Percentiles rank a stretch among this genome's conserved stretches.
Evolutionary conservation across 2,113 vertebrate species (phyloP).

Genomic region (Triplophysa siluroides): DNA sequence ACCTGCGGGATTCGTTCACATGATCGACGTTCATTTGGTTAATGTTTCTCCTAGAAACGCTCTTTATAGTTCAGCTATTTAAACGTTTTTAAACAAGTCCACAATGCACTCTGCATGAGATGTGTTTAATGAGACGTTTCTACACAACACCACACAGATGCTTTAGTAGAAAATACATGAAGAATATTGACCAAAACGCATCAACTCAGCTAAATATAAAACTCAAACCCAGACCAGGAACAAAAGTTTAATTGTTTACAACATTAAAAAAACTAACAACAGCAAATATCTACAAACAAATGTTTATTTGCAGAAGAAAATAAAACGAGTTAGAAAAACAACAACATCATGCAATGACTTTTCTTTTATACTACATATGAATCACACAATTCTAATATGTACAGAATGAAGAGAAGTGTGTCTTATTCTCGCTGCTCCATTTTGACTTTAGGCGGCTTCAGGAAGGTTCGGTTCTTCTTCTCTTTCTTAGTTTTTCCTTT

Average conservation of each 20-base stretch:
- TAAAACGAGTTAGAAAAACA: background rate
- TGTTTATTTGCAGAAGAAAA: constrained; percentile 17
- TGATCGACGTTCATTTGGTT: no score
- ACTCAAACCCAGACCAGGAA: background rate
- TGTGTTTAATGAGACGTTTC: no score
- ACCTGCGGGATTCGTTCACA: background rate
- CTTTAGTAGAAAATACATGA: no score
- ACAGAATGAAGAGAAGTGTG: constrained; percentile 29
- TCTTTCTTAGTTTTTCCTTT: constrained; percentile 93
- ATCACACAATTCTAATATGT: constrained; percentile 43
- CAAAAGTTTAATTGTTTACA: constrained; percentile 22
- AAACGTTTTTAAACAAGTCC: no score
- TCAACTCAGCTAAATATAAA: background rate
- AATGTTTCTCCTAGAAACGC: no score
- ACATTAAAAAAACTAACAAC: constrained; percentile 17
- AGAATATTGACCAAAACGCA: background rate
- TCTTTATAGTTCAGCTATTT: no score
- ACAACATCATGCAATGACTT: constrained; percentile 13
- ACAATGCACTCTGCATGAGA: no score
- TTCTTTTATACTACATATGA: background rate
- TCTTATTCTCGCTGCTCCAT: constrained; percentile 89
- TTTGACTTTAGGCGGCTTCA: constrained; percentile 98
- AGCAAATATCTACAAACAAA: background rate
- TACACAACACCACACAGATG: no score
- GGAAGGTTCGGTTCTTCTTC: constrained; percentile 95